Conservation (phyloP, 2,113 vertebrate genomes). For the Eulemur macaco region DNA sequence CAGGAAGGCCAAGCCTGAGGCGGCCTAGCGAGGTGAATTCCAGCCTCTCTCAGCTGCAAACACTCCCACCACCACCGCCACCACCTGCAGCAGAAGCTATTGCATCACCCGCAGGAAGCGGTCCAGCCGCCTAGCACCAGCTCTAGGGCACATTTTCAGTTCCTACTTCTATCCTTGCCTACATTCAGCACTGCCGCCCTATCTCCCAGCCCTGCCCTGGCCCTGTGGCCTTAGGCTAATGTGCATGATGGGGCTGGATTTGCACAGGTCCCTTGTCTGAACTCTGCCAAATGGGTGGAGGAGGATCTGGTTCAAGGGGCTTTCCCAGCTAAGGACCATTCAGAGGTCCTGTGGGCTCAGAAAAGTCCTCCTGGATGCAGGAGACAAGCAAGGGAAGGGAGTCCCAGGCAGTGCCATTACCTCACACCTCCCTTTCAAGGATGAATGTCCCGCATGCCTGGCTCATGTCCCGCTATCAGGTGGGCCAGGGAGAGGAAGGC, state of each 20-base stretch:
- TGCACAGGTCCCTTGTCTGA: neutral
- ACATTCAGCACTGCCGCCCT: neutral
- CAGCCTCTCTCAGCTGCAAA: constrained; percentile 48
- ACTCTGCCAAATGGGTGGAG: neutral
- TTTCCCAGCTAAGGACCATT: neutral
- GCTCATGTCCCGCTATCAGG: neutral
- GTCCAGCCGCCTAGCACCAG: neutral
- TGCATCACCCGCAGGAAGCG: constrained; percentile 77
- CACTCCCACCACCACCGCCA: constrained; percentile 19
- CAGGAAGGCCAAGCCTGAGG: constrained; percentile 38
- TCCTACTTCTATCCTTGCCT: constrained; percentile 67
- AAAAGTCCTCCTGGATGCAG: neutral
- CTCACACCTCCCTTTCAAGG: neutral
- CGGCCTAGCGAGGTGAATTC: constrained; percentile 61
- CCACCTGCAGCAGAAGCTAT: constrained; percentile 71
- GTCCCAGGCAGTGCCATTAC: neutral
- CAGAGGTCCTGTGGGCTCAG: neutral
- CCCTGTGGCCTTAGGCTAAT: neutral
- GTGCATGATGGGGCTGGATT: neutral
- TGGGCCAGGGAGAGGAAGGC: neutral
- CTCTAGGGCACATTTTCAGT: constrained; percentile 71
- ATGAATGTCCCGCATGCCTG: neutral
- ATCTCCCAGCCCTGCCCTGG: neutral
- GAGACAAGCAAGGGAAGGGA: neutral
- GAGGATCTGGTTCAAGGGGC: neutral